phyloP scores from a whole-genome alignment of 2,113 vertebrate genomes.

The Triplophysa dalaica region DNA sequence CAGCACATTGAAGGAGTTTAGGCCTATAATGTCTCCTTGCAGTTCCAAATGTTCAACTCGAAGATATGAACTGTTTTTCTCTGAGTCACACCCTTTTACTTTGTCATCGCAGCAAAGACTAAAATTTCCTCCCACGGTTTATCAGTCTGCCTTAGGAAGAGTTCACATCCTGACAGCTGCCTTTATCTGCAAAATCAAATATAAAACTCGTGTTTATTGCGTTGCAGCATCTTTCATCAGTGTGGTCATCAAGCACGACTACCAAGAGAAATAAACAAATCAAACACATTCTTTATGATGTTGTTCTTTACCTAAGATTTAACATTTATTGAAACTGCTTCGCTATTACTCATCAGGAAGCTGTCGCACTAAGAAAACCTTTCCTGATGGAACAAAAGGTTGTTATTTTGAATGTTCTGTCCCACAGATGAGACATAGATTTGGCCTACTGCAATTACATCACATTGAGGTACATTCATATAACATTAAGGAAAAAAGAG shows the following conservation, averaged over 20 bases:
- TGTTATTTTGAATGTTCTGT: not conserved
- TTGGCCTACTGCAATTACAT: not conserved
- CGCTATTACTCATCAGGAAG: not conserved
- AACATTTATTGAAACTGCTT: not conserved
- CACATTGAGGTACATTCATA: not conserved
- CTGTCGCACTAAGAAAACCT: not conserved
- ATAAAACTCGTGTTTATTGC: not conserved
- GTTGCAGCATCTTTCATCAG: not conserved
- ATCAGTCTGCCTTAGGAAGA: not conserved
- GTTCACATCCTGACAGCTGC: not conserved
- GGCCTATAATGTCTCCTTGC: not conserved
- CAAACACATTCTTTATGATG: not conserved
- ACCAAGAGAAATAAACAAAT: not conserved
- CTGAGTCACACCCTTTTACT: not conserved
- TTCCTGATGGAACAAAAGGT: not conserved
- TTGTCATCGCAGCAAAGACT: not conserved
- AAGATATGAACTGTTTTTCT: not conserved
- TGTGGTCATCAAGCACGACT: not conserved
- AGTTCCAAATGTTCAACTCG: not conserved
- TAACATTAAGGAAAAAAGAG: not conserved
- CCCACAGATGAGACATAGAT: not conserved
- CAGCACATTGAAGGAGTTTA: not conserved
- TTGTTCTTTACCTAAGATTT: not conserved
- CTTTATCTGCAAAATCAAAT: slow-evolving; percentile 11
- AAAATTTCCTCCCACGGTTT: not conserved